A percentile compares a stretch with the other conserved stretches of the same genome.
phyloP scores from a whole-genome alignment of 2,113 vertebrate species.

The Albula glossodonta region DNA sequence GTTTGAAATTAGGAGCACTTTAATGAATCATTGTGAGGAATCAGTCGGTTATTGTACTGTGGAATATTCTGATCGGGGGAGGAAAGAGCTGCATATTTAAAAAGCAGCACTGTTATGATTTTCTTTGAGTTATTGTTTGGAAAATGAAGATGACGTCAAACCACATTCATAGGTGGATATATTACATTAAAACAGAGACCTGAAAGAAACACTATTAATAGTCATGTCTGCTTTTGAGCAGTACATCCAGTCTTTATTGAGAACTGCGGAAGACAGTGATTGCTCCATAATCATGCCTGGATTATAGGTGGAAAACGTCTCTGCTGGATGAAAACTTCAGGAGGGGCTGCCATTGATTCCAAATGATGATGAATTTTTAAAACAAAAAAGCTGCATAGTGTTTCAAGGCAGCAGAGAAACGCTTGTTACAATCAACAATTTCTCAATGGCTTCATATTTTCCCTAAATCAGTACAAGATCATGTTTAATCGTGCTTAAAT shows the following conservation, averaged over 20 bases:
- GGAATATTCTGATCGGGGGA: not conserved
- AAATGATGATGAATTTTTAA: not conserved
- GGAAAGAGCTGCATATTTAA: not conserved
- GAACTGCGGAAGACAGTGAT: slow-evolving; percentile 19
- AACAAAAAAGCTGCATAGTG: not conserved
- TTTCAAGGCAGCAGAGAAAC: not conserved
- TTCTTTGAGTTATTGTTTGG: not conserved
- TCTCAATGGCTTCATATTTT: slow-evolving; percentile 9
- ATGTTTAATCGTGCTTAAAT: slow-evolving; percentile 28
- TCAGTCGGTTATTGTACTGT: not conserved
- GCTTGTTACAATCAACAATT: not conserved
- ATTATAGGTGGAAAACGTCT: slow-evolving; percentile 15
- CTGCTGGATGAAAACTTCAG: slow-evolving; percentile 4
- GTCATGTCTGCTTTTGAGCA: not conserved
- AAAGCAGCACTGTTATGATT: not conserved
- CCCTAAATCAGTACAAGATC: slow-evolving; percentile 1
- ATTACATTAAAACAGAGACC: not conserved
- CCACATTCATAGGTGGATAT: not conserved
- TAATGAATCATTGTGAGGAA: not conserved
- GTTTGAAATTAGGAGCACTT: not conserved
- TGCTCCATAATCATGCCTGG: slow-evolving; percentile 9
- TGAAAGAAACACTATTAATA: slow-evolving; percentile 18
- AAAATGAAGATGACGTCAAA: not conserved
- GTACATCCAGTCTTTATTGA: slow-evolving; percentile 14
- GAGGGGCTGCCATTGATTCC: not conserved